phyloP scores from a whole-genome alignment of 2,888 invertebrate species.

The Oligia strigilis region DNA sequence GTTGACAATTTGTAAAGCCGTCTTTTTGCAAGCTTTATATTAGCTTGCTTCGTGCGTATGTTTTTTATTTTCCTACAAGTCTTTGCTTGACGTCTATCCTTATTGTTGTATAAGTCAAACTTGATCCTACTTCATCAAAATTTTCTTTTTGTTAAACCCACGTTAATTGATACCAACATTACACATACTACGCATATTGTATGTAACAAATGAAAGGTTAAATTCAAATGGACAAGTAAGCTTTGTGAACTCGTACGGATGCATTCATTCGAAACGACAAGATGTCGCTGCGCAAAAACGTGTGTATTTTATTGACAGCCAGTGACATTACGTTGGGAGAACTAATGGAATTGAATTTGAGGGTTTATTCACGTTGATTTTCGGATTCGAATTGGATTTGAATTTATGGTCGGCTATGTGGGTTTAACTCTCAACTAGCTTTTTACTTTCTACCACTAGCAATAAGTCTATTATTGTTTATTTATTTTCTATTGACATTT shows the following conservation, averaged over 20 bases:
- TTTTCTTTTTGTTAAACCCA: not conserved
- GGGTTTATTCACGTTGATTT: slow-evolving; percentile 24
- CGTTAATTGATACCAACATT: slow-evolving; percentile 14
- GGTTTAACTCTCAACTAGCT: not conserved
- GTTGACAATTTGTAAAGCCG: not conserved
- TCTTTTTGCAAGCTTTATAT: not conserved
- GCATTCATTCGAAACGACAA: slow-evolving; percentile 57
- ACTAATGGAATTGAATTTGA: slow-evolving; percentile 43
- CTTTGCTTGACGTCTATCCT: not conserved
- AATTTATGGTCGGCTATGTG: not conserved
- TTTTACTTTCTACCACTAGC: not conserved
- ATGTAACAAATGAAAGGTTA: slow-evolving; percentile 40
- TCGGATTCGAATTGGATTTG: slow-evolving; percentile 12
- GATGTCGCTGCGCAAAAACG: slow-evolving; percentile 51
- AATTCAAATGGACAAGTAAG: slow-evolving; percentile 41
- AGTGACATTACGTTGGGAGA: slow-evolving; percentile 29
- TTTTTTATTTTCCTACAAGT: not conserved
- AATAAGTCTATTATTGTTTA: not conserved
- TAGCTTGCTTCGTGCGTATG: not conserved
- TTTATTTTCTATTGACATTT: not conserved
- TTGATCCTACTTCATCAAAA: not conserved
- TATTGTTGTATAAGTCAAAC: not conserved
- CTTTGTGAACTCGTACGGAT: slow-evolving; percentile 28
- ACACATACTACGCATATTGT: slow-evolving; percentile 8
- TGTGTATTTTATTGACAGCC: slow-evolving; percentile 55